Conservation (phyloP, 2,797 vertebrate species). For the Rhynchotus rufescens region DNA sequence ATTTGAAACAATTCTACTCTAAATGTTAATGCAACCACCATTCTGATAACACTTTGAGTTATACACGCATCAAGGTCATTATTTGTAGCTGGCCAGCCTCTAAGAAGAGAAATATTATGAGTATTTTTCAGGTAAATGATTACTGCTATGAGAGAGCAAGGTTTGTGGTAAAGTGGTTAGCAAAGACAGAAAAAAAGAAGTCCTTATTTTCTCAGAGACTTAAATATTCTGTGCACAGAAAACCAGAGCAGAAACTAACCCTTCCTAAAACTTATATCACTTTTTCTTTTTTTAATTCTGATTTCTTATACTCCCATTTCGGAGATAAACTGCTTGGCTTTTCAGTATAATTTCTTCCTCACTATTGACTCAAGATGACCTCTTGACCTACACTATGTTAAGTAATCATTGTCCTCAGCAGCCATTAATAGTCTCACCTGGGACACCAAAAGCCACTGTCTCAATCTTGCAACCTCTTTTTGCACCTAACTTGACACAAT, state of each 20-base stretch:
- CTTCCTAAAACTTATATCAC: neutral
- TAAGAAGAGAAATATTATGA: constrained; percentile 16
- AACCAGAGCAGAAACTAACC: neutral
- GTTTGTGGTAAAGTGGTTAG: neutral
- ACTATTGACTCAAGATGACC: constrained; percentile 1
- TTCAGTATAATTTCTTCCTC: constrained; percentile 13
- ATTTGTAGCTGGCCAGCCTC: neutral
- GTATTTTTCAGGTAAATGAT: constrained; percentile 31
- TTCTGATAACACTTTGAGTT: constrained; percentile 11
- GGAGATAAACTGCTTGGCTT: neutral
- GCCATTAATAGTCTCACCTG: constrained; percentile 14
- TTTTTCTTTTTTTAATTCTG: neutral
- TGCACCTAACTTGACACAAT: neutral
- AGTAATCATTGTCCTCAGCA: neutral
- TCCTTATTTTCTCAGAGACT: neutral
- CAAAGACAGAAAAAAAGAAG: neutral
- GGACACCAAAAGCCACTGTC: neutral
- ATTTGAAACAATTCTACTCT: neutral
- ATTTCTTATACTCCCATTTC: neutral
- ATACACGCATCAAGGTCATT: neutral
- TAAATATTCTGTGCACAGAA: neutral
- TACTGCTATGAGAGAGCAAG: constrained; percentile 4
- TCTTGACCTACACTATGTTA: neutral
- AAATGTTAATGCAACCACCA: constrained; percentile 44
- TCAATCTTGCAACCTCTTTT: neutral